Percentiles rank a stretch among this genome's conserved stretches.
Conservation (phyloP, 2,797 vertebrate species). For the Clangula hyemalis region DNA sequence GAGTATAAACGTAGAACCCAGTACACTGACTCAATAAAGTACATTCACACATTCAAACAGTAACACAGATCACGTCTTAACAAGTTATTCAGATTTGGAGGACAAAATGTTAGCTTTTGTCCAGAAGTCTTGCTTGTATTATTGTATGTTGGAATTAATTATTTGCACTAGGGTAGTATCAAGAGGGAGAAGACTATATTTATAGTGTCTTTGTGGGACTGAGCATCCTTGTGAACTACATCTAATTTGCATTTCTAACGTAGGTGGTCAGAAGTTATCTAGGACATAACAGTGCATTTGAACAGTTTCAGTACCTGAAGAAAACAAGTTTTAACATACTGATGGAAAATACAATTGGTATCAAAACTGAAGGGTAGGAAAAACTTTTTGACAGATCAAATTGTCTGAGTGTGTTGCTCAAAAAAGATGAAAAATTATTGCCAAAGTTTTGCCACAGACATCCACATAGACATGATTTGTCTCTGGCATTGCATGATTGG, state of each 20-base stretch:
- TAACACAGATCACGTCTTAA: not conserved
- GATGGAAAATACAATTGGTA: not conserved
- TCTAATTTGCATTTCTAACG: not conserved
- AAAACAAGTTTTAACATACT: not conserved
- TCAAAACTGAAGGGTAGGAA: not conserved
- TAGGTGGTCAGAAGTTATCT: not conserved
- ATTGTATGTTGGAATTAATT: not conserved
- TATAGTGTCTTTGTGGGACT: not conserved
- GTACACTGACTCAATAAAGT: not conserved
- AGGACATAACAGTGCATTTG: not conserved
- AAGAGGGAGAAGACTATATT: not conserved
- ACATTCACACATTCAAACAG: not conserved
- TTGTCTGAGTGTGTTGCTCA: not conserved
- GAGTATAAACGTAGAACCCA: not conserved
- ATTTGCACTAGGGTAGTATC: not conserved
- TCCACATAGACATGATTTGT: not conserved
- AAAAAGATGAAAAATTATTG: not conserved
- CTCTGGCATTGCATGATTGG: accelerated
- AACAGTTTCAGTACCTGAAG: not conserved
- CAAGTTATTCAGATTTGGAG: not conserved
- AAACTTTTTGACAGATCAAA: not conserved
- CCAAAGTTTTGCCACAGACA: not conserved
- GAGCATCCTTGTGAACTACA: not conserved
- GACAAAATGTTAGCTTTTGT: constrained; percentile 29
- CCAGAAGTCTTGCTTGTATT: not conserved